Evolutionary conservation across 2,797 vertebrate species (phyloP).

Genomic region (Ceryle rudis): DNA sequence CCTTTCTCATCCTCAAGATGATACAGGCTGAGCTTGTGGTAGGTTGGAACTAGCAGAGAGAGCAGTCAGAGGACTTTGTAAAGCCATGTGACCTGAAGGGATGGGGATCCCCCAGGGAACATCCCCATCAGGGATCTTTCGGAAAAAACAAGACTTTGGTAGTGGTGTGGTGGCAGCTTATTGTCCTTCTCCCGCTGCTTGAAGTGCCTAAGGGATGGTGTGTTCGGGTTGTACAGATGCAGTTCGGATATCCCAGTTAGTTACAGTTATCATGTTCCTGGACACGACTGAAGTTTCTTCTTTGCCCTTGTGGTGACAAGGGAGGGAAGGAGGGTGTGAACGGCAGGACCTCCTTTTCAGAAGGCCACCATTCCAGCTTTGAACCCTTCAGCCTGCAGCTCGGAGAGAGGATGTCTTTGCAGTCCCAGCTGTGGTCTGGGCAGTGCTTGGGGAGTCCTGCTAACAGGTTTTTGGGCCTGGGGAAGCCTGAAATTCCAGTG

Average conservation of each 20-base stretch:
- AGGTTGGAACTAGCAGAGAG: background rate
- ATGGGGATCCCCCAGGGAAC: background rate
- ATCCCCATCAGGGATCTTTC: fast-evolving
- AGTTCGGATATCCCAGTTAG: no score
- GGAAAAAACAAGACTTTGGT: background rate
- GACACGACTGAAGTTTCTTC: background rate
- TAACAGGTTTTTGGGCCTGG: no score
- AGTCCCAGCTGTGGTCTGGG: background rate
- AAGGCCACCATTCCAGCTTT: background rate
- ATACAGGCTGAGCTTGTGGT: background rate
- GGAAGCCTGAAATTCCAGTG: fast-evolving
- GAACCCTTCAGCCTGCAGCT: background rate
- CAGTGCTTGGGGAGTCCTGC: background rate
- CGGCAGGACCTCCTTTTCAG: background rate
- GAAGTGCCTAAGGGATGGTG: background rate
- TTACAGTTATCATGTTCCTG: background rate
- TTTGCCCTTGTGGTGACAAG: background rate
- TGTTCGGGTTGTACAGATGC: background rate
- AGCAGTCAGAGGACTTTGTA: background rate
- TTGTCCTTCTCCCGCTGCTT: fast-evolving
- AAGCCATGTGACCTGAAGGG: background rate
- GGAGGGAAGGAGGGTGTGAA: background rate
- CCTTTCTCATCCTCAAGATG: background rate
- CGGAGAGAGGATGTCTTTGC: background rate
- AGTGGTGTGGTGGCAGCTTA: background rate